Percentiles rank a stretch among this genome's conserved stretches.
Evolutionary conservation across 2,113 vertebrate species (phyloP).

Genomic region (Noctilio leporinus): DNA sequence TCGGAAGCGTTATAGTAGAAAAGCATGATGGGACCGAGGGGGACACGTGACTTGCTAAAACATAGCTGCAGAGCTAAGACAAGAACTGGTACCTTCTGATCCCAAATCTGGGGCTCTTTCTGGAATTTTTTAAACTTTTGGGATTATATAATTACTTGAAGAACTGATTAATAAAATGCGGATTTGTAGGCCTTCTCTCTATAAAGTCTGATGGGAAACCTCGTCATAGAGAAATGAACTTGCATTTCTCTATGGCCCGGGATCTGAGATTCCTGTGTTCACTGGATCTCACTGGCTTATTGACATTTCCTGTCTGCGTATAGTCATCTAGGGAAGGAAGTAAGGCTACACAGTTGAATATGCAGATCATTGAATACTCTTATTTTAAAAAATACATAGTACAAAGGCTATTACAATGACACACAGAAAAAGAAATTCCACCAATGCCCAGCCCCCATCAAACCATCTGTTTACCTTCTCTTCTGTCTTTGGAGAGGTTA

Average conservation of each 20-base stretch:
- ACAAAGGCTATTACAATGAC: background rate
- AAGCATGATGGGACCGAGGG: background rate
- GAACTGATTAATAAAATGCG: background rate
- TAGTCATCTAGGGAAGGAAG: background rate
- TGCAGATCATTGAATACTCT: background rate
- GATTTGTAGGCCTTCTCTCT: background rate
- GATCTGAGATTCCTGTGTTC: background rate
- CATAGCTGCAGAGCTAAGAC: background rate
- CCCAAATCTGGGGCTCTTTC: background rate
- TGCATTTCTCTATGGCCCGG: background rate
- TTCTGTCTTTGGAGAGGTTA: background rate
- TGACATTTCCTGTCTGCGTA: background rate
- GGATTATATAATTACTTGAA: background rate
- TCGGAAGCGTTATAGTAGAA: background rate
- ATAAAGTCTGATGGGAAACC: background rate
- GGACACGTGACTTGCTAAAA: background rate
- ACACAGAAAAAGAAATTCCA: background rate
- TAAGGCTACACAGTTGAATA: background rate
- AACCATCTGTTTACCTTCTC: background rate
- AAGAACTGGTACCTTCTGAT: background rate
- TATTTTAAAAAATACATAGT: background rate
- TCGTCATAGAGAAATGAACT: too few relatives aligned
- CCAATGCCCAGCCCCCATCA: background rate
- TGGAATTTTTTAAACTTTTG: background rate
- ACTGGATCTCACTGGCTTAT: background rate